A percentile compares a stretch with the other conserved stretches of the same genome.
Evolutionary conservation across 2,797 vertebrate species (phyloP).

Genomic region (Argyrosomus regius): DNA sequence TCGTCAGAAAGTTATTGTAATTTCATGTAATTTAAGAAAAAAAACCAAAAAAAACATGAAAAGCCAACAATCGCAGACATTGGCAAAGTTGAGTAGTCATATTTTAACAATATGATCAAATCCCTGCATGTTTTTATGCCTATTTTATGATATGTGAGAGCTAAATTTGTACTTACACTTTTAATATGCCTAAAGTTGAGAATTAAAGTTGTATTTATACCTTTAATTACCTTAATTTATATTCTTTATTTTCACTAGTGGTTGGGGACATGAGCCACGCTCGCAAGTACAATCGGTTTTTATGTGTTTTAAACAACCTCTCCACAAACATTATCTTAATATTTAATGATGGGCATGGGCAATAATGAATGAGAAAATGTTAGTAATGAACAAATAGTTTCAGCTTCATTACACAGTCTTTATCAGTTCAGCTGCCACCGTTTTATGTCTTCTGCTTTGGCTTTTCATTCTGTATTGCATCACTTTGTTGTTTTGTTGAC

Average conservation of each 20-base stretch:
- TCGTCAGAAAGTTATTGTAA: conserved; percentile 32
- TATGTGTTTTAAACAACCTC: conserved; percentile 7
- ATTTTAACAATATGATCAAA: conserved; percentile 26
- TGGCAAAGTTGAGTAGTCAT: conserved; percentile 25
- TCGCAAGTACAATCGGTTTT: background rate
- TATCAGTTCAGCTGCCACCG: conserved; percentile 1
- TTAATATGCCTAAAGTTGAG: conserved; percentile 7
- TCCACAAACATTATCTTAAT: conserved; percentile 1
- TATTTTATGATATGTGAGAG: conserved; percentile 13
- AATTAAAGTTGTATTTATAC: background rate
- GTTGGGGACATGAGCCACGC: background rate
- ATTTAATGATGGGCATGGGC: background rate
- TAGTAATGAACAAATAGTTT: background rate
- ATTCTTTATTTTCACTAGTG: background rate
- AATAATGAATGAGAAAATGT: background rate
- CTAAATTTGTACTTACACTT: conserved; percentile 1
- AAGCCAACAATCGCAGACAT: conserved; percentile 25
- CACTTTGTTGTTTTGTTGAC: conserved; percentile 46
- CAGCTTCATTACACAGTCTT: background rate
- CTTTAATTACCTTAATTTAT: conserved; percentile 8
- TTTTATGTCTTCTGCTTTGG: conserved; percentile 23
- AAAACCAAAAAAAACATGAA: conserved; percentile 1
- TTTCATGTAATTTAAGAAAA: conserved; percentile 41
- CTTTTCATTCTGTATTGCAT: conserved; percentile 24
- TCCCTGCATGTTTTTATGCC: conserved; percentile 1